phyloP scores from a whole-genome alignment of 35 echinoderm and acorn worm genomes.

The Apostichopus californicus region DNA sequence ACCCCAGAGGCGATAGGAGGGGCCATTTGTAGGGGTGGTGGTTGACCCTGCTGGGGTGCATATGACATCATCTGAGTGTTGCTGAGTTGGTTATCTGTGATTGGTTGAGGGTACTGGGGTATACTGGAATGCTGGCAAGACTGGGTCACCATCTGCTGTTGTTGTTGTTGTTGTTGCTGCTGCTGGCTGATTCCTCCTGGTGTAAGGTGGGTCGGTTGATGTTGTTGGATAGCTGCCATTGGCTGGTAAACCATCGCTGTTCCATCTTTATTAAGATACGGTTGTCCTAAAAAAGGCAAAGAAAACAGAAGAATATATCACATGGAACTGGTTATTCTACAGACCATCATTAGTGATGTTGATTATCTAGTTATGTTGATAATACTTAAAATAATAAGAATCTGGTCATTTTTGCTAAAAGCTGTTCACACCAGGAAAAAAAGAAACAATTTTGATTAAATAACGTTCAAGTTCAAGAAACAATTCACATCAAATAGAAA shows the following conservation, averaged over 20 bases:
- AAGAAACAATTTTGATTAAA: too few relatives aligned
- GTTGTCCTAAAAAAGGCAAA: conserved; percentile 41
- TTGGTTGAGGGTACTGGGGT: conserved; percentile 17
- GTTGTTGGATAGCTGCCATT: conserved; percentile 28
- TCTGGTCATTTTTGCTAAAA: neutral
- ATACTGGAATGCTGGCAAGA: conserved; percentile 42
- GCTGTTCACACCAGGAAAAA: neutral
- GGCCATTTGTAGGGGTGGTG: conserved; percentile 16
- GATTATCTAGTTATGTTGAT: neutral
- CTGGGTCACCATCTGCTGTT: conserved; percentile 45
- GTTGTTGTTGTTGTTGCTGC: conserved; percentile 43
- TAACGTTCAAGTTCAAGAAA: too few relatives aligned
- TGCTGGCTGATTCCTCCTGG: conserved; percentile 28
- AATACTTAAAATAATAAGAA: neutral
- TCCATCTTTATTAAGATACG: conserved; percentile 84
- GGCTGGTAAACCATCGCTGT: conserved; percentile 80
- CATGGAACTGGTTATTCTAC: too few relatives aligned
- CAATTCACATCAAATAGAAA: too few relatives aligned
- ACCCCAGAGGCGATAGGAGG: neutral
- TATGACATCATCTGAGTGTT: conserved; percentile 2
- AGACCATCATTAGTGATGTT: too few relatives aligned
- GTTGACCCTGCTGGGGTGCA: neutral
- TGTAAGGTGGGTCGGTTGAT: conserved; percentile 14
- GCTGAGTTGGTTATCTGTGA: conserved; percentile 16
- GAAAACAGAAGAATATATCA: neutral